Conservation (phyloP, 2,888 invertebrate genomes). For the Eulithis testata region DNA sequence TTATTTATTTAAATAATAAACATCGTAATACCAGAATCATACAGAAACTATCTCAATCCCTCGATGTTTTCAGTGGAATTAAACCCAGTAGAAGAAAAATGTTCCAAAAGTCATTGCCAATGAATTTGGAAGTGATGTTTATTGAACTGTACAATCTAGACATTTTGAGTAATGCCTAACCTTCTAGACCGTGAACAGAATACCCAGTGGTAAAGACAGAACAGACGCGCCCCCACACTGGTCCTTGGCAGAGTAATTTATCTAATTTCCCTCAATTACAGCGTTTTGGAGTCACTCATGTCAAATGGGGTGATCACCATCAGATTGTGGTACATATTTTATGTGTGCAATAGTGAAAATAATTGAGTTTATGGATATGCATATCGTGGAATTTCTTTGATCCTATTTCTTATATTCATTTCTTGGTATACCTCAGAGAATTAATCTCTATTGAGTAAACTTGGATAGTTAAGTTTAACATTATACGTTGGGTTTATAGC, state of each 20-base stretch:
- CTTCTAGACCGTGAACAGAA: conserved; percentile 21
- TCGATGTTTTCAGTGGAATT: too few species aligned
- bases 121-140: neutral
- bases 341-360: conserved; percentile 45
- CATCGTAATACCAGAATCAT: too few species aligned
- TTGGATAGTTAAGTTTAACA: too few species aligned
- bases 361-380: conserved; percentile 35
- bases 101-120: neutral
- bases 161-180: conserved; percentile 22
- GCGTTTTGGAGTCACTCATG: conserved; percentile 68
- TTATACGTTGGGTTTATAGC: too few species aligned
- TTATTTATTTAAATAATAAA: too few species aligned
- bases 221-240: conserved; percentile 9
- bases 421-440: too few species aligned
- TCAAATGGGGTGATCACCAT: conserved; percentile 67
- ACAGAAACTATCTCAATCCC: too few species aligned
- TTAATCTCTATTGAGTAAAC: too few species aligned
- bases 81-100: too few species aligned
- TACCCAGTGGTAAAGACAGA: conserved; percentile 15
- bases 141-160: conserved; percentile 12
- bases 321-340: conserved; percentile 58
- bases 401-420: neutral
- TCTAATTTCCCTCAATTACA: conserved; percentile 79
- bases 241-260: conserved; percentile 59
- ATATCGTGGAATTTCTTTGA: conserved; percentile 10